Percentiles rank a stretch among this genome's conserved stretches.
These are phyloP conservation scores for Engystomops pustulosus DNA, from an alignment of 2,113 vertebrate species.

Conservation along the genomic window DNA sequence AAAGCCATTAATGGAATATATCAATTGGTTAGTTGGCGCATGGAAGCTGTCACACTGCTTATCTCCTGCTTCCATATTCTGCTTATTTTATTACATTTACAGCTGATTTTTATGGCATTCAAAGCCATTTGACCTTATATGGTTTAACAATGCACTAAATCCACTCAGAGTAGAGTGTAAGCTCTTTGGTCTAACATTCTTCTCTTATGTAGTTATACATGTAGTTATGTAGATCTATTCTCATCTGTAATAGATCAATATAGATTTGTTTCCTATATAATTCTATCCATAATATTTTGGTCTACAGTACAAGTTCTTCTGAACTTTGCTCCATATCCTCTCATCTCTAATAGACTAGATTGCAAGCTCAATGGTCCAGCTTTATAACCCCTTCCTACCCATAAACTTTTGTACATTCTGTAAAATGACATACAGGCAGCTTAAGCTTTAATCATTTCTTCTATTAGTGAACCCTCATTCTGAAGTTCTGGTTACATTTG, in stretches of 20 bases:
- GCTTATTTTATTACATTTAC: slow-evolving; percentile 1
- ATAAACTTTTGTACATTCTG: neutral
- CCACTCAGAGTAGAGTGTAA: neutral
- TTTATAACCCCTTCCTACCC: neutral
- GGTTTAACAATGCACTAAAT: neutral
- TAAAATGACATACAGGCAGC: no score
- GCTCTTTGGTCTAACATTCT: neutral
- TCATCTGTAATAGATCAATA: no score
- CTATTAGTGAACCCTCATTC: neutral
- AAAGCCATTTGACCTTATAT: neutral
- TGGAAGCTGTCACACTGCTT: slow-evolving; percentile 41
- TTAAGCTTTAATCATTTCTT: no score
- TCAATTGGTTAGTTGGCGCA: slow-evolving; percentile 34
- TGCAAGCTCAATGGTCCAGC: neutral
- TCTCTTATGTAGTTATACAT: neutral
- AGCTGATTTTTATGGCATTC: neutral
- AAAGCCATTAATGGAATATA: slow-evolving; percentile 56
- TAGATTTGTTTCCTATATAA: neutral
- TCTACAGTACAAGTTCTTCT: neutral
- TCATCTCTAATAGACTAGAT: neutral
- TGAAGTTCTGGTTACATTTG: neutral
- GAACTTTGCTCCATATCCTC: neutral
- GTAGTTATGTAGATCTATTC: neutral
- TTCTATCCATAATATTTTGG: neutral
- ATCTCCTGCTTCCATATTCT: slow-evolving; percentile 15